Percentiles rank a stretch among this genome's conserved stretches.
Conservation (phyloP, 2,888 invertebrate species). For the Lysandra coridon region DNA sequence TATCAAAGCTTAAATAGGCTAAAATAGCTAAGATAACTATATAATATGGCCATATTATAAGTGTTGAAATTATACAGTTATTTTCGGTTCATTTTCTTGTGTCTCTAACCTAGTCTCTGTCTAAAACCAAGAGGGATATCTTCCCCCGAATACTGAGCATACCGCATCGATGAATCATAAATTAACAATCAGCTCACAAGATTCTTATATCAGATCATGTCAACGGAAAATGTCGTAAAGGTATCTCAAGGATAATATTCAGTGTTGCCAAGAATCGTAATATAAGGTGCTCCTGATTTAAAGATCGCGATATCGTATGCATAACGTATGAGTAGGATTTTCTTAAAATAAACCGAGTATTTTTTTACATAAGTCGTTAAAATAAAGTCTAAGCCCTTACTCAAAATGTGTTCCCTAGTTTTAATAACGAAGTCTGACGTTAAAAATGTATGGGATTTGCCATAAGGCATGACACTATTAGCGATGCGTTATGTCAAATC, state of each 20-base stretch:
- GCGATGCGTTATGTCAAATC: too few relatives aligned
- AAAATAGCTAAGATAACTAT: too few relatives aligned
- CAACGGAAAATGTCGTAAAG: slow-evolving; percentile 15
- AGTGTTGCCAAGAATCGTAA: slow-evolving; percentile 22
- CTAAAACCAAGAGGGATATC: not conserved
- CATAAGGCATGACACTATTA: too few relatives aligned
- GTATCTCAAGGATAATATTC: slow-evolving; percentile 6
- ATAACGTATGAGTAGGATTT: not conserved
- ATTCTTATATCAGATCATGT: slow-evolving; percentile 23
- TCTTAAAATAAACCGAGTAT: not conserved
- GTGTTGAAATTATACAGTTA: too few relatives aligned
- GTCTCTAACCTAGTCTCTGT: too few relatives aligned
- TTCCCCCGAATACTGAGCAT: not conserved
- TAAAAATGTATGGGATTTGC: too few relatives aligned
- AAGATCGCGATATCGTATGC: slow-evolving; percentile 2
- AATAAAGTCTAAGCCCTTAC: too few relatives aligned
- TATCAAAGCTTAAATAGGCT: too few relatives aligned
- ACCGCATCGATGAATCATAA: not conserved
- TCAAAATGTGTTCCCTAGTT: too few relatives aligned
- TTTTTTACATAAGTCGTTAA: not conserved
- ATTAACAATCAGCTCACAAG: slow-evolving; percentile 22
- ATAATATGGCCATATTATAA: too few relatives aligned
- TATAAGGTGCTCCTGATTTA: slow-evolving; percentile 1
- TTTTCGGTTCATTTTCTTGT: too few relatives aligned
- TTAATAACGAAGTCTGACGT: too few relatives aligned